These are phyloP conservation scores for Ciconia maguari DNA, from an alignment of 2,113 vertebrate species.

Conservation along the genomic window DNA sequence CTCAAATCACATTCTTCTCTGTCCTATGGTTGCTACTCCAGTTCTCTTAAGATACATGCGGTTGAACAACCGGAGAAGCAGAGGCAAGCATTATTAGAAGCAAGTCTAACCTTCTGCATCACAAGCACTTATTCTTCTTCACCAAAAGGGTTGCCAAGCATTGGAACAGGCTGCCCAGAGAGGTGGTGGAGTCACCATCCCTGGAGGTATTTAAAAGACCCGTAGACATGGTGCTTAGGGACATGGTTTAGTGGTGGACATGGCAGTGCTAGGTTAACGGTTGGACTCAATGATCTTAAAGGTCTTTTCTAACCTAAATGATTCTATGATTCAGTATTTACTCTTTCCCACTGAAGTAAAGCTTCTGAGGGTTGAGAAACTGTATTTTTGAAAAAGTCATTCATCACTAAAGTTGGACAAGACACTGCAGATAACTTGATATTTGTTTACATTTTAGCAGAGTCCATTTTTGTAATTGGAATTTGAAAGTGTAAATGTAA, in stretches of 20 bases:
- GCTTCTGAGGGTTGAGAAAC: neutral
- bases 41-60: neutral
- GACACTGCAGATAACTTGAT: constrained; percentile 22
- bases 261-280: no score
- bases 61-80: neutral
- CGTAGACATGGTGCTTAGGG: no score
- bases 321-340: neutral
- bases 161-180: no score
- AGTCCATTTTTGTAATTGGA: constrained; percentile 55
- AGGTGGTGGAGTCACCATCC: no score
- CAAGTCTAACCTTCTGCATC: neutral
- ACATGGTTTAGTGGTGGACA: no score
- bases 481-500: constrained; percentile 54
- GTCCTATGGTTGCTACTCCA: neutral
- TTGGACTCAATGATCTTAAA: no score
- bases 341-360: constrained; percentile 4
- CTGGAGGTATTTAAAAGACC: no score
- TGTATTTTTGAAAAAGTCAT: neutral
- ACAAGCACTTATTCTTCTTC: neutral
- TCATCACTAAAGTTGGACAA: constrained; percentile 41
- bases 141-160: no score
- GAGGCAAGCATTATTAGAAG: neutral
- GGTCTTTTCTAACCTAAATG: no score
- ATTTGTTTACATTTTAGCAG: constrained; percentile 52
- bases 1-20: neutral